Base-by-base conservation (phyloP, 2,888 invertebrate species). In the Criorhina ranunculi region DNA sequence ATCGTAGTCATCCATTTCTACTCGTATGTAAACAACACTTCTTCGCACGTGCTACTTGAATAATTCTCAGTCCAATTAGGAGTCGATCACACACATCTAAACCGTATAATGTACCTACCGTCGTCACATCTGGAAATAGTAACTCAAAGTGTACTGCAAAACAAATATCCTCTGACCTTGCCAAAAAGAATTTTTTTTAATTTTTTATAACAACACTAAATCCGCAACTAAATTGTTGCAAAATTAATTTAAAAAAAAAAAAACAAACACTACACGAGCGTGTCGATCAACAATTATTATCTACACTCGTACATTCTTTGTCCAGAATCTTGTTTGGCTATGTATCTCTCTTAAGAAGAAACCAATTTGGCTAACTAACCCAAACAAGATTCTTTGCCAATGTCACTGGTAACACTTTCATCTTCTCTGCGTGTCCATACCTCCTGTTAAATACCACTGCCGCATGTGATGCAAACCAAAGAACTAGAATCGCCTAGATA, bases 401-500 rank as follows among this genome's bases (percentile, higher is more conserved):
- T 37, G 15, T 4, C 40, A 29, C 40, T 37, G n/a, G 42, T 33
- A 67, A 53, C 67, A 67, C 31, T 55, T 67, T 40, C 40, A 40
- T 53, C 51, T 66, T 66, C 66, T 9, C 12, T 49, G 35, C 64
- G 42, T 29, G 29, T 53, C 42, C 46, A 59, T 59, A 5, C 31
- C 55, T 24, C 57, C 70, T 35, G 29, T 7, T 31, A 15, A 11
- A 11, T 11, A 35, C 5, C 19, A 46, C 5, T 24, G 24, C 31
- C 12, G 15, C 15, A 17, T 37, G 19, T 29, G 17, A n/a, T 46
- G 64, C 53, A 46, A 40, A 19, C 59, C 12, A 53, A 51, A 67
- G 42, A 60, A 60, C 33, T 15, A 66, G 40, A 60, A 51, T 60
- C 73, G n/a, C 19, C 35, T 57, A 33, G 9, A 46, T 72, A 42